Base-by-base conservation (phyloP, 1,140 invertebrate genomes). In the Zaprionus lachaisei region DNA sequence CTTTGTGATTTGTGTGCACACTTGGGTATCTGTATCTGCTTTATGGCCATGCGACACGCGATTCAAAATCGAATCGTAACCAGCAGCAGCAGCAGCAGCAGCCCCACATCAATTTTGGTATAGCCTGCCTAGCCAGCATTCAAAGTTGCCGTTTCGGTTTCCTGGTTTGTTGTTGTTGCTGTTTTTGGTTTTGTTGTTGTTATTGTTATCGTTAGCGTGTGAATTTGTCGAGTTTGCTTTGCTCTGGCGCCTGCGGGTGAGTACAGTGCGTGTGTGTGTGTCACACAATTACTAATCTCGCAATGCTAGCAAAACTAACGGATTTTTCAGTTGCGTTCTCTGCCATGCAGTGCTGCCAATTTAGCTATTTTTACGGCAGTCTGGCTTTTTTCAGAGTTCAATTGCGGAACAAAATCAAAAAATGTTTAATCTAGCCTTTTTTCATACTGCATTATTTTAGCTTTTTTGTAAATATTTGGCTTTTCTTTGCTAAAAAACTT, bases 21-120 rank as follows among this genome's bases (percentile, higher is more conserved):
- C 64, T 81, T 79, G n/a, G 15, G 49, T 68, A 79, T 56, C 79
- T 82, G 49, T 68, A 79, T 56, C 79, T 82, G 77, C 54, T 89
- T 89, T 89, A 89, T 89, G 79, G 85, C 58, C 70, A 65, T 60
- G 66, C 71, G 75, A 84, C 84, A 89, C 85, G 84, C 84, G 84
- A 89, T 89, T 81, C 24, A 58, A 84, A 73, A 90, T 89, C 81
- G 84, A 90, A 84, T 64, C 38, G 54, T 34, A 72, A 47, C 6
- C 55, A 20, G 70, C 67, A 75, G 72, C 68, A 60, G 74, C 20
- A n/a, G n/a, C 64, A 62, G 12, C 14, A 41, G 14, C 38, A 41
- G 15, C 15, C 6, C 41, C n/a, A 41, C 38, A n/a, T 47, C 41
- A 17, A 47, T 47, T 34, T 34, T 47, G 41, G 41, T 17, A 17